A percentile compares a stretch with the other conserved stretches of the same genome.
These are phyloP conservation scores for Camelus bactrianus DNA, from an alignment of 2,113 vertebrate species.

Conservation along the genomic window DNA sequence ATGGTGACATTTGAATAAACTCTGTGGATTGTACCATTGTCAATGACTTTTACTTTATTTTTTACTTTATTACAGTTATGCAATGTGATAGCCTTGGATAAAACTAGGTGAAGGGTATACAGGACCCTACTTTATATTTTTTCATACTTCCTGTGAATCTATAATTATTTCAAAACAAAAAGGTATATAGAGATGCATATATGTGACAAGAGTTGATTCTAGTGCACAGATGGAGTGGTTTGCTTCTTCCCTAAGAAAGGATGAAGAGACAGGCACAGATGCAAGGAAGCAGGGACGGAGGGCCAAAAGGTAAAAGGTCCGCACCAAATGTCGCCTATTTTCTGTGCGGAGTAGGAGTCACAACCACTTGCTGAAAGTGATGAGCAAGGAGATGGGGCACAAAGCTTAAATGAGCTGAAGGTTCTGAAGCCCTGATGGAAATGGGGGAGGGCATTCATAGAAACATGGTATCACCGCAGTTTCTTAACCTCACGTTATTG, in stretches of 20 bases:
- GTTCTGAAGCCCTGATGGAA: neutral
- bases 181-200: neutral
- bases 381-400: neutral
- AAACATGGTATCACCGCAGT: neutral
- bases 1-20: neutral
- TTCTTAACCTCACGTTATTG: neutral
- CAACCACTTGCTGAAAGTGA: neutral
- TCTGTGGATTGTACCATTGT: neutral
- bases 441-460: neutral
- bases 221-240: neutral
- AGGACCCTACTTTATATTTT: neutral
- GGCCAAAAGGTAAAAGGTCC: neutral
- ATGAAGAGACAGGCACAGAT: neutral
- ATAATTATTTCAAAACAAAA: conserved; percentile 5
- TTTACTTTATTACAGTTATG: neutral
- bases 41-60: neutral
- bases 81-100: neutral
- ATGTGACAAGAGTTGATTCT: neutral
- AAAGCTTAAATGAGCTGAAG: neutral
- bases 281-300: neutral
- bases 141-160: neutral
- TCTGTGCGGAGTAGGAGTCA: neutral
- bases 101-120: neutral
- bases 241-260: neutral
- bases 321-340: neutral